Conservation (phyloP, 1,140 invertebrate species). For the Rhopalosiphum maidis region DNA sequence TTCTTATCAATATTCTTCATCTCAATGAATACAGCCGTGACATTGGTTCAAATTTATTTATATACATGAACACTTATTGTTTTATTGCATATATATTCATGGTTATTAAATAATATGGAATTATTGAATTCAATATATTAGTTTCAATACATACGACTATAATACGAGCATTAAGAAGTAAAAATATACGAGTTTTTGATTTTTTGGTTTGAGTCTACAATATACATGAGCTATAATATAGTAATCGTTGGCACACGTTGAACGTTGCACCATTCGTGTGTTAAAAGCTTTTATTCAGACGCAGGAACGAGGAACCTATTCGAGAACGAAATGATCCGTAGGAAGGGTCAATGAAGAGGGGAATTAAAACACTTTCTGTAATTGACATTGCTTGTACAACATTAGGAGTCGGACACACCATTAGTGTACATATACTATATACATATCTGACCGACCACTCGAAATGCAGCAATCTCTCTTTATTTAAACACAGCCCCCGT, state of each 20-base stretch:
- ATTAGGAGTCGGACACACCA: conserved; percentile 52
- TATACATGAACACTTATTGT: neutral
- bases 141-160: neutral
- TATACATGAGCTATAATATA: neutral
- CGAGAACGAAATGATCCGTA: neutral
- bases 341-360: neutral
- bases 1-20: neutral
- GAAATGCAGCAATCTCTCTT: conserved; percentile 10
- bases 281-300: conserved; percentile 43
- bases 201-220: neutral
- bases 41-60: neutral
- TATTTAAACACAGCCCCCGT: conserved; percentile 14
- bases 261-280: neutral
- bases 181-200: neutral
- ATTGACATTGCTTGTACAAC: conserved; percentile 57
- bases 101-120: neutral
- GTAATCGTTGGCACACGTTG: conserved; percentile 33
- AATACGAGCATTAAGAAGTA: neutral
- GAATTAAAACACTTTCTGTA: conserved; percentile 56
- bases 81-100: neutral
- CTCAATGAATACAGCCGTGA: neutral
- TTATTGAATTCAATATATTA: neutral
- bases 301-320: neutral
- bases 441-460: conserved; percentile 27
- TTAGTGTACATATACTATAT: neutral